Base-by-base conservation (phyloP, 1,140 invertebrate species). In the Pseudomyrmex cubaensis region DNA sequence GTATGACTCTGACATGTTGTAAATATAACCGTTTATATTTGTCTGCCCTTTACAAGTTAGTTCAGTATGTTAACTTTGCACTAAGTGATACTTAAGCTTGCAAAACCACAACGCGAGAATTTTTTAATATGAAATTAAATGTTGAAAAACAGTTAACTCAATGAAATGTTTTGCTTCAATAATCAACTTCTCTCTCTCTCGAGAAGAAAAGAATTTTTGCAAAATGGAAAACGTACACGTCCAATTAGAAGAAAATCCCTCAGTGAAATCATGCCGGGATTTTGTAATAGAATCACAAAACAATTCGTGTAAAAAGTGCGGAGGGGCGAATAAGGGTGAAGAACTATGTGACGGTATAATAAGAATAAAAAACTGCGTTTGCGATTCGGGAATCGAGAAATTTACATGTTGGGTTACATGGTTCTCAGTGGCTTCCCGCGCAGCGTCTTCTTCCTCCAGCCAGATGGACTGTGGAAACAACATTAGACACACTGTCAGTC, bases 391-490 rank as follows among this genome's bases (percentile, higher is more conserved):
- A 87, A 89, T 88, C 87, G 86, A 90, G 91, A 92, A 88, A 90
- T 92, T 91, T 93, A 93, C 91, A 91, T 93, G 89, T 94, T 92
- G 91, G 90, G 90, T 94, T 93, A 94, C 93, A 94, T 94, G 92
- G 90, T 93, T 94, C 86, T 94, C 93, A 90, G 92, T 90, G 90
- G 90, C 90, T 85, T 94, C 93, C 92, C 93, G 94, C 91, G 93
- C 85, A 92, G 94, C 89, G 52, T 94, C 94, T 88, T 94, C 93
- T 75, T 96, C 96, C 89, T 96, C 96, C 94, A 96, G 90, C 96
- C 96, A 96, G 95, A 96, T 95, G 92, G 96, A 96, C 96, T 96
- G 95, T 90, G 92, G 90, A 94, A 94, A 94, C 82, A 94, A 94
- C 84, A 94, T 91, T 93, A 90, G 87, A 35, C 72, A 89, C 89